Percentiles rank a stretch among this genome's conserved stretches.
Evolutionary conservation across 1,140 invertebrate species (phyloP).

Genomic region (Anastatus disparis): DNA sequence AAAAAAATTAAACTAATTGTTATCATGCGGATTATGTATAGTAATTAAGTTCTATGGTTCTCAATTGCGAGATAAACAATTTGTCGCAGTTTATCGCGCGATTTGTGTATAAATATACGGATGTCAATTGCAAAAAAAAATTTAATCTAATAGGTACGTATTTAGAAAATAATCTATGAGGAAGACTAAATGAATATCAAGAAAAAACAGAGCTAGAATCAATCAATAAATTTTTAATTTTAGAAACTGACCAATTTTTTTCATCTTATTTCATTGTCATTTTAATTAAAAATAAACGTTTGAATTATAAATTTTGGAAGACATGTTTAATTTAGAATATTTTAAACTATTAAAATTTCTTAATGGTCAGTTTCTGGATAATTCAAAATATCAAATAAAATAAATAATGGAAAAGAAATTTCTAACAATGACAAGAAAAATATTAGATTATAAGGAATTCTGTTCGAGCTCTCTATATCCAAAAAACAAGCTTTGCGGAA

Average conservation of each 20-base stretch:
- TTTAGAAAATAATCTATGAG: constrained; percentile 19
- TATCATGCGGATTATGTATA: constrained; percentile 25
- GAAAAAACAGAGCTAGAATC: constrained; percentile 27
- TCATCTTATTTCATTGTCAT: too few relatives aligned
- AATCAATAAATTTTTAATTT: too few relatives aligned
- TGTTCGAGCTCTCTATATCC: background rate
- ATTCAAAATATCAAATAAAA: too few relatives aligned
- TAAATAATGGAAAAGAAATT: too few relatives aligned
- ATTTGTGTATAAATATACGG: constrained; percentile 58
- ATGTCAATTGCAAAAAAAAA: constrained; percentile 62
- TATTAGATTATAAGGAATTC: background rate
- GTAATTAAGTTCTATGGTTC: constrained; percentile 13
- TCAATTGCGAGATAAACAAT: constrained; percentile 28
- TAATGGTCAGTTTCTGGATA: too few relatives aligned
- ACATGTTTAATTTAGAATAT: too few relatives aligned
- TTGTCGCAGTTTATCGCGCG: constrained; percentile 37
- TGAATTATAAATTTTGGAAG: too few relatives aligned
- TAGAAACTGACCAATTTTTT: too few relatives aligned
- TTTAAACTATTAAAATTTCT: too few relatives aligned
- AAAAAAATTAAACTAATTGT: constrained; percentile 1
- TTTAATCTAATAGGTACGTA: constrained; percentile 47
- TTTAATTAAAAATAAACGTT: too few relatives aligned
- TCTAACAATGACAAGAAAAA: background rate
- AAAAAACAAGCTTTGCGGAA: background rate
- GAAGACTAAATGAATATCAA: constrained; percentile 5